A percentile compares a stretch with the other conserved stretches of the same genome.
phyloP scores from a whole-genome alignment of 2,113 vertebrate genomes.

The human (Homo sapiens) region DNA sequence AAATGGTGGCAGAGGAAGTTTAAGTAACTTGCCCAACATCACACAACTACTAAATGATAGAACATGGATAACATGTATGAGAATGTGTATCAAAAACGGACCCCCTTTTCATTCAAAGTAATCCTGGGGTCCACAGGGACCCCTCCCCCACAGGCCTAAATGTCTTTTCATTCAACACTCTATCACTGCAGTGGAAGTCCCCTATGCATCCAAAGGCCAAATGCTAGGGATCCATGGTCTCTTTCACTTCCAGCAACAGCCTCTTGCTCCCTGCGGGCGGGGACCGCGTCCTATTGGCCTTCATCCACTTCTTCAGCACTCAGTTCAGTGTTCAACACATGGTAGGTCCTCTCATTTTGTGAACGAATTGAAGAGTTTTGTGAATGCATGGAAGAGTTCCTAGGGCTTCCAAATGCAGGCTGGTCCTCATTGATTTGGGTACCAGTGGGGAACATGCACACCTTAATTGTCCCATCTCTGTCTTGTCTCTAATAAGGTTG shows the following conservation, averaged over 20 bases:
- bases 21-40: neutral
- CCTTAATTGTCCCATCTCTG: neutral
- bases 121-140: neutral
- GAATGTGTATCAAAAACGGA: neutral
- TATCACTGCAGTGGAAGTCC: neutral
- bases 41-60: neutral
- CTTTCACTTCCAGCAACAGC: neutral
- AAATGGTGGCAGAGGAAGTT: neutral
- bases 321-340: neutral
- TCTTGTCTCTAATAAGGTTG: neutral
- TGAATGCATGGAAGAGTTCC: neutral
- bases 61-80: too few relatives aligned
- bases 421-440: neutral
- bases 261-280: neutral
- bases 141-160: neutral
- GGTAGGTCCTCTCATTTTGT: neutral
- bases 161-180: neutral
- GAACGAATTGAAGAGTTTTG: neutral
- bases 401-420: neutral
- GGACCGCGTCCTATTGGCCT: fast-evolving
- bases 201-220: too few relatives aligned
- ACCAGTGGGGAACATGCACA: neutral
- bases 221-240: neutral
- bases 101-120: neutral
- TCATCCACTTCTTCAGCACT: neutral